Conservation (phyloP, 2,797 vertebrate species). For the Dromococcyx pavoninus region DNA sequence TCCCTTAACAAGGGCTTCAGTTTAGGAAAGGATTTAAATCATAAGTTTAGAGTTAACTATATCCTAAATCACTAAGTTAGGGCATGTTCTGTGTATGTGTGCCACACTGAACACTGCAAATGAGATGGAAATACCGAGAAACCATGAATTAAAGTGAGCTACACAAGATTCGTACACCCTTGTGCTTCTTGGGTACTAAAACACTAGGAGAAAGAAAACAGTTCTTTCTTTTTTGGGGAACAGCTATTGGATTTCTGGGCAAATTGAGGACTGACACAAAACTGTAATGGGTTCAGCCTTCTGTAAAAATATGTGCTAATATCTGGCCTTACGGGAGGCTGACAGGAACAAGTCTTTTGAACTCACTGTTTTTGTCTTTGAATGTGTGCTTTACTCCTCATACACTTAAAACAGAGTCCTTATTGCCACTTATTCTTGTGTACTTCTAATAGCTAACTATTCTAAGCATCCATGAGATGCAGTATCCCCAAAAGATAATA, state of each 20-base stretch:
- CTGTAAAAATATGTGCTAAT: neutral
- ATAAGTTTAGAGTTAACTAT: neutral
- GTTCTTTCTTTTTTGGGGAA: neutral
- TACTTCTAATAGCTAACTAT: neutral
- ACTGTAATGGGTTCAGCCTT: neutral
- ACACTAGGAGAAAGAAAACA: neutral
- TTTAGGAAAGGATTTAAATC: neutral
- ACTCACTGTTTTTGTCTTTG: neutral
- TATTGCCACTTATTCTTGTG: neutral
- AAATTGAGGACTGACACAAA: neutral
- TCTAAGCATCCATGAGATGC: neutral
- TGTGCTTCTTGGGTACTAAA: neutral
- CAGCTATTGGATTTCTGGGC: neutral
- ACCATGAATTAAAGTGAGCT: neutral
- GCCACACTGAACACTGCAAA: neutral
- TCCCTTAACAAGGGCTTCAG: neutral
- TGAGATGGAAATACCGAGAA: neutral
- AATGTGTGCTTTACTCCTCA: neutral
- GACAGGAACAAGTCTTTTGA: neutral
- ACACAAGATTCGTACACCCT: neutral
- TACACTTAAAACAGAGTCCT: neutral
- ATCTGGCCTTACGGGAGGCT: neutral
- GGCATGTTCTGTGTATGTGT: neutral
- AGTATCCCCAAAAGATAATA: neutral
- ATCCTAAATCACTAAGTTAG: neutral